Evolutionary conservation across 92 coral and sea anemone genomes (phyloP).

Genomic region (Anthopleura xanthogrammica): DNA sequence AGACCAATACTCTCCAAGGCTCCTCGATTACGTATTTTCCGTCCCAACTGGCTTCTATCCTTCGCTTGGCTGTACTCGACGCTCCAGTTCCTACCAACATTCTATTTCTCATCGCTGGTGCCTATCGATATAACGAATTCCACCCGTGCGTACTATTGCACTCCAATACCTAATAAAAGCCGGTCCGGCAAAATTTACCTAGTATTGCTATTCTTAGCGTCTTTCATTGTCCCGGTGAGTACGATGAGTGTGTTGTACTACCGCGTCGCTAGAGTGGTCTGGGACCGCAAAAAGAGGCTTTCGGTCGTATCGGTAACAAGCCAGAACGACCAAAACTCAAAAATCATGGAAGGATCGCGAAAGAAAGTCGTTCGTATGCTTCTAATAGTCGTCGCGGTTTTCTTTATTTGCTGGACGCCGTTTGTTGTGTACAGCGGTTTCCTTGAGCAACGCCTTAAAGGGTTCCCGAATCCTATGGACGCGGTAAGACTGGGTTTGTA

Average conservation of each 20-base stretch:
- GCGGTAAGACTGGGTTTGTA: constrained; percentile 44
- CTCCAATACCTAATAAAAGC: constrained; percentile 41
- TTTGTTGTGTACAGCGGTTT: constrained; percentile 60
- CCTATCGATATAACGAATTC: constrained; percentile 39
- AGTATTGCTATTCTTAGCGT: constrained; percentile 32
- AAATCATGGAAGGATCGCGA: constrained; percentile 38
- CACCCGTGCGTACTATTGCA: constrained; percentile 29
- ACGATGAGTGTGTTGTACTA: constrained; percentile 51
- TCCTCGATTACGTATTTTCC: constrained; percentile 14
- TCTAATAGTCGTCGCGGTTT: constrained; percentile 46
- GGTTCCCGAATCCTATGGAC: constrained; percentile 65
- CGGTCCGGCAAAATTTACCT: constrained; percentile 34
- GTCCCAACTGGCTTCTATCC: constrained; percentile 50
- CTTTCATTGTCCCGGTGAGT: constrained; percentile 53
- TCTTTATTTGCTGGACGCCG: constrained; percentile 64
- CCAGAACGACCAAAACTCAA: background rate
- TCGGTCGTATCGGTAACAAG: constrained; percentile 23
- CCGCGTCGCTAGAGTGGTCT: constrained; percentile 47
- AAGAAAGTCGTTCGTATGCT: constrained; percentile 50
- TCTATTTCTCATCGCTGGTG: constrained; percentile 50
- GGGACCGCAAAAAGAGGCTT: constrained; percentile 43
- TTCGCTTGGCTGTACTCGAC: constrained; percentile 53
- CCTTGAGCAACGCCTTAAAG: constrained; percentile 42
- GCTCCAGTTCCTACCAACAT: constrained; percentile 48
- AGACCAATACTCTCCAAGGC: constrained; percentile 43